Conservation (phyloP, 2,113 vertebrate genomes). For the Sander vitreus region DNA sequence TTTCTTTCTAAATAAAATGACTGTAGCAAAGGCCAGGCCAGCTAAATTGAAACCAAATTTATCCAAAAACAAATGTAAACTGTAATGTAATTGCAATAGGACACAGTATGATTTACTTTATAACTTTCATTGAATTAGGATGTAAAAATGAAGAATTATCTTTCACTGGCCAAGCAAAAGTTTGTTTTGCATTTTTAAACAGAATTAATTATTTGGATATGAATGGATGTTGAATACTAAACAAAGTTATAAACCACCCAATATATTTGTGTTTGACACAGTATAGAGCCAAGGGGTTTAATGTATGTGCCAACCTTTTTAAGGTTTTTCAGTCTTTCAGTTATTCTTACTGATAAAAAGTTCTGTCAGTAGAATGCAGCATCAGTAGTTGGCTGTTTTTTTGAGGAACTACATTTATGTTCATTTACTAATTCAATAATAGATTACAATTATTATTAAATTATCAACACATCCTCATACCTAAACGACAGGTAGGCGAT, state of each 20-base stretch:
- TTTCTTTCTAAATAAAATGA: slow-evolving; percentile 3
- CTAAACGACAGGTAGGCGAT: no score
- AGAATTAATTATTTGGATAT: background rate
- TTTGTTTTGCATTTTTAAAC: slow-evolving; percentile 7
- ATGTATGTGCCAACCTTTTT: background rate
- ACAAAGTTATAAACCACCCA: background rate
- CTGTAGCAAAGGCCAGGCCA: background rate
- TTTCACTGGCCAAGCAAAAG: background rate
- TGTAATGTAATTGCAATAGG: background rate
- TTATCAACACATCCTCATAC: background rate
- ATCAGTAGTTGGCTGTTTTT: background rate
- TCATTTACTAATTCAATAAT: background rate
- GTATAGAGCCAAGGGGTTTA: background rate
- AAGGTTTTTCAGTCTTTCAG: background rate
- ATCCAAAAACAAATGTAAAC: slow-evolving; percentile 7
- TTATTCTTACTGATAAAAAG: background rate
- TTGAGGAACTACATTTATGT: background rate
- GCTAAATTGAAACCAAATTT: slow-evolving; percentile 30
- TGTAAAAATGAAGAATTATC: background rate
- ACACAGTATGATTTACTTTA: background rate
- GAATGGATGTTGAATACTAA: background rate
- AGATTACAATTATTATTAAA: background rate
- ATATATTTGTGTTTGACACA: background rate
- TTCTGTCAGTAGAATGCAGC: background rate
- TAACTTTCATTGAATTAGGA: slow-evolving; percentile 16